Evolutionary conservation across 2,797 vertebrate genomes (phyloP), one percentile per base, ranked within the genome.

Genomic region (Lagocephalus sceleratus): DNA sequence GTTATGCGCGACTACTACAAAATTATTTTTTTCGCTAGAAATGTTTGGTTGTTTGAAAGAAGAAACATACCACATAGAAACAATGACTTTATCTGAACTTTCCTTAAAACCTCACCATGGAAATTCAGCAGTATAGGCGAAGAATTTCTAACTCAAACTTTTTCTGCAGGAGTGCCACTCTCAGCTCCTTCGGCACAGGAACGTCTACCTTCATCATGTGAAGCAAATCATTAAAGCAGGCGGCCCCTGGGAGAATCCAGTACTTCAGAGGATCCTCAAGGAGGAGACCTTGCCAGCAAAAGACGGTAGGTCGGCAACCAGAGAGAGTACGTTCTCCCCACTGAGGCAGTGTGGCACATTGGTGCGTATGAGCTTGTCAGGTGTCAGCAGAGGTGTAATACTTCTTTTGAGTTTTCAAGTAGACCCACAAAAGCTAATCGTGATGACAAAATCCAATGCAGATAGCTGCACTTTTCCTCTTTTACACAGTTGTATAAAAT

Each of bases 221-320:
- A 98, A 92, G 78, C 93, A 93, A 78, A 92, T 95, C 73, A 94
- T 97, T 75, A 94, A 93, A 90, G 91, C 92, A 71, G 96, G 97
- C 72, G 96, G 97, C 47, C 97, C 97, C 1, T 99, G 97, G 97
- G 94, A 96, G 63, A 92, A 93, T 87, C 91, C 92, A 65, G 89
- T 96, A 56, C 91, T 99, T 71, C 93, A 98, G 88, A 92, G 92
- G 83, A 92, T 99, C 85, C 87, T 99, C 63, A 96, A 94, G 84
- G 91, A 92, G 72, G 87, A 89, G 49, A 85, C 92, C 49, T 75
- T 93, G 66, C 85, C 91, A 70, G 88, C 90, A 76, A 92, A 94
- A 70, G 88, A 94, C 72, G 94, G 97, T 99, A 89, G 2, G 47
- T 0, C 50, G 16, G 17, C 42, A 1, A 38, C 2, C 14, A 16